A percentile compares a stretch with the other conserved stretches of the same genome.
phyloP scores from a whole-genome alignment of 2,797 vertebrate species.

The Vipera ursinii region DNA sequence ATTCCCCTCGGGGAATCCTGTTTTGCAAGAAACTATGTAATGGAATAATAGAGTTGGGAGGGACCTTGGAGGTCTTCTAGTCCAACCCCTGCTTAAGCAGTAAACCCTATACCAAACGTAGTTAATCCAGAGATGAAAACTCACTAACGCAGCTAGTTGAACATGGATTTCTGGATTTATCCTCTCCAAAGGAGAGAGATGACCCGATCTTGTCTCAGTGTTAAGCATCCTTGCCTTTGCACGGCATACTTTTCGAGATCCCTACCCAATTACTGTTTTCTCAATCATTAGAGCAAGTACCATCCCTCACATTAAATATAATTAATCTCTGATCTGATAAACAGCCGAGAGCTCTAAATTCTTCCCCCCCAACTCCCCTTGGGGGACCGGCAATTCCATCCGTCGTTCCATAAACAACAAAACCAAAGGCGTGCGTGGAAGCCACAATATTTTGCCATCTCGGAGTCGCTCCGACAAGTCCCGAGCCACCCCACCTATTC shows the following conservation, averaged over 20 bases:
- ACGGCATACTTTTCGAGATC: not conserved
- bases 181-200: not conserved
- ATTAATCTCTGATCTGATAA: slow-evolving; percentile 26
- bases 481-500: slow-evolving; percentile 59
- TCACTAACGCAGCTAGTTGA: not conserved
- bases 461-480: not conserved
- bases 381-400: slow-evolving; percentile 5
- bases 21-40: not conserved
- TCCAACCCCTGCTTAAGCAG: not conserved
- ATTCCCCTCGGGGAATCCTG: not conserved
- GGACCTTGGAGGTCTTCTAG: not conserved
- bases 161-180: not conserved
- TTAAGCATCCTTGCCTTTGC: not conserved
- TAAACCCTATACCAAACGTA: not conserved
- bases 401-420: slow-evolving; percentile 18
- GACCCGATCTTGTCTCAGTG: not conserved
- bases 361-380: not conserved
- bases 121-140: not conserved
- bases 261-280: not conserved
- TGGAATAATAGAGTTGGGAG: not conserved
- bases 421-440: not conserved
- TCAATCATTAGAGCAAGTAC: not conserved
- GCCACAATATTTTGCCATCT: not conserved
- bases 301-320: not conserved
- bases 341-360: not conserved